phyloP scores from a whole-genome alignment of 2,113 vertebrate species.

The Panurus biarmicus region DNA sequence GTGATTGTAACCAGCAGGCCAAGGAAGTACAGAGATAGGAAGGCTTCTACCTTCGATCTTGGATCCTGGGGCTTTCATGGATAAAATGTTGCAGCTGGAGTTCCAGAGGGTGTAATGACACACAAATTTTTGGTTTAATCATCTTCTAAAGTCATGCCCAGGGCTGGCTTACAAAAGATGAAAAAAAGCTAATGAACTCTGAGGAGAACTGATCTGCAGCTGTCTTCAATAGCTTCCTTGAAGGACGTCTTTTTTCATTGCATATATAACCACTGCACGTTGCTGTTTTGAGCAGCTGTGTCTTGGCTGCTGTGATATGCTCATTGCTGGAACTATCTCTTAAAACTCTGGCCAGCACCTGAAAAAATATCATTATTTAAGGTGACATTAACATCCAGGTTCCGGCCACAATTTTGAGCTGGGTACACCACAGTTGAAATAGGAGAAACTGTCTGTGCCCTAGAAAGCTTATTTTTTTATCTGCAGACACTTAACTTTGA shows the following conservation, averaged over 20 bases:
- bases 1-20: background rate
- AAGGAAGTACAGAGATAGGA: background rate
- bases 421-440: background rate
- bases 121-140: background rate
- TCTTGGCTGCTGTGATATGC: background rate
- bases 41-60: background rate
- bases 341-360: constrained; percentile 8
- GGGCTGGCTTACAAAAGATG: background rate
- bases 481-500: background rate
- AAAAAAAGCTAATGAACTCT: background rate
- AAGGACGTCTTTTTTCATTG: constrained; percentile 8
- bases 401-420: background rate
- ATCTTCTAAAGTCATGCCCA: background rate
- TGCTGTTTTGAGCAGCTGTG: background rate
- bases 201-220: constrained; percentile 2
- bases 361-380: constrained; percentile 24
- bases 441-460: background rate
- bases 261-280: background rate
- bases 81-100: constrained; percentile 17
- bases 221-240: background rate
- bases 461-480: background rate
- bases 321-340: background rate
- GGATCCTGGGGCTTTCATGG: background rate
- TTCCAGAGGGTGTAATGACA: background rate
- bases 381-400: background rate